phyloP scores from a whole-genome alignment of 1,140 invertebrate species.

The Dryas iulia region DNA sequence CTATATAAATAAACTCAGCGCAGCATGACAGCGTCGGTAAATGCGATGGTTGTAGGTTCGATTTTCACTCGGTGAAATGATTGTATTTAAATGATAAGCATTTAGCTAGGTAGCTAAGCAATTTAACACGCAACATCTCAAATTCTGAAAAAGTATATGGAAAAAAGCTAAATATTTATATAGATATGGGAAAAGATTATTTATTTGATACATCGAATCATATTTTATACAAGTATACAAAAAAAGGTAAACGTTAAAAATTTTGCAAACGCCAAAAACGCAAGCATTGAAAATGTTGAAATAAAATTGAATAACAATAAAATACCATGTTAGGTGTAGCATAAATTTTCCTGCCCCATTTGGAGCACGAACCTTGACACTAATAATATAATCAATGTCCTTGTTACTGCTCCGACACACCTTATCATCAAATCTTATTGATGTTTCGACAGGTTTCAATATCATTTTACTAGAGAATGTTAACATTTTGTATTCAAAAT shows the following conservation, averaged over 20 bases:
- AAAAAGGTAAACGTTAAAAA: background rate
- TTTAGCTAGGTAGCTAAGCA: no score
- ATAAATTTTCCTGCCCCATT: slow-evolving; percentile 21
- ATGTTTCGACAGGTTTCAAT: background rate
- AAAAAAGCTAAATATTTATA: no score
- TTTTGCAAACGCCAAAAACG: background rate
- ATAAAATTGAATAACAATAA: slow-evolving; percentile 16
- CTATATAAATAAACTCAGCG: no score
- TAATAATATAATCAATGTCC: slow-evolving; percentile 29
- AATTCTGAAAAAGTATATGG: no score
- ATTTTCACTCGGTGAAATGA: no score
- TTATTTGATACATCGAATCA: no score
- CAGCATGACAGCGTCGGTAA: no score
- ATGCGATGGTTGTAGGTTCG: no score
- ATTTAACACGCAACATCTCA: no score
- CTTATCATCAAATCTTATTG: background rate
- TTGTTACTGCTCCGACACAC: slow-evolving; percentile 5
- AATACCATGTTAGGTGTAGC: slow-evolving; percentile 13
- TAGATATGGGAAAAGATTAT: no score
- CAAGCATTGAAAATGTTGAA: background rate
- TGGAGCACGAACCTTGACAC: slow-evolving; percentile 34
- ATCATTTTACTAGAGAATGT: background rate
- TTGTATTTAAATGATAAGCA: no score
- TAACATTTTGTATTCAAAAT: background rate
- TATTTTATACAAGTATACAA: no score